Evolutionary conservation across 1,140 invertebrate species (phyloP).

Genomic region (Drosophila obscura): DNA sequence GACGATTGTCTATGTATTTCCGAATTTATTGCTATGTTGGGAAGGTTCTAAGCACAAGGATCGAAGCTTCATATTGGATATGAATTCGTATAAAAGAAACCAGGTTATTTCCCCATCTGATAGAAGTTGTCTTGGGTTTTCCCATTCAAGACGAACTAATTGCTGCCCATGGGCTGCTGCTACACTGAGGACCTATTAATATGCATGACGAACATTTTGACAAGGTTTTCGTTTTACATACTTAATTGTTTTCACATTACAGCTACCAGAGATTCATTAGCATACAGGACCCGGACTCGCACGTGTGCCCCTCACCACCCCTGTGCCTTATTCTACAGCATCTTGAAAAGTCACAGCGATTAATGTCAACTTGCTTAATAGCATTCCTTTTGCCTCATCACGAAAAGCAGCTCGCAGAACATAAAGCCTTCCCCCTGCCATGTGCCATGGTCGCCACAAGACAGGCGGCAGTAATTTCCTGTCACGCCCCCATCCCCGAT

Average conservation of each 20-base stretch:
- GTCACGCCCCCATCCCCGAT: neutral
- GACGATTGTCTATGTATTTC: constrained; percentile 17
- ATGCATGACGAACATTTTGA: constrained; percentile 57
- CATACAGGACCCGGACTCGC: constrained; percentile 30
- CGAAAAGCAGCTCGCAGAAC: constrained; percentile 54
- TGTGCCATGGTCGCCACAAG: constrained; percentile 13
- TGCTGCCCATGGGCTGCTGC: constrained; percentile 6
- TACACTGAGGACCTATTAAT: constrained; percentile 48
- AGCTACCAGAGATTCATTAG: constrained; percentile 46
- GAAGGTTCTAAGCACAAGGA: neutral
- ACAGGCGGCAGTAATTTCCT: constrained; percentile 60
- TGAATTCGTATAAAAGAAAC: neutral
- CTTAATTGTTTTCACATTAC: constrained; percentile 79
- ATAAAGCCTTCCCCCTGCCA: constrained; percentile 52
- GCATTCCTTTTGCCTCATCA: constrained; percentile 68
- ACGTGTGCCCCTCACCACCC: constrained; percentile 15
- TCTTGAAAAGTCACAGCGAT: constrained; percentile 71
- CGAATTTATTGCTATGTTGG: constrained; percentile 1
- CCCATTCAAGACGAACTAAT: constrained; percentile 20
- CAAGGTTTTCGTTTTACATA: constrained; percentile 72
- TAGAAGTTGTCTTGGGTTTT: neutral
- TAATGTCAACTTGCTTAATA: constrained; percentile 82
- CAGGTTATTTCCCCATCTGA: constrained; percentile 20
- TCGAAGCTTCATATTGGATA: neutral
- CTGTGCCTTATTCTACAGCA: neutral